phyloP scores from a whole-genome alignment of 1,140 invertebrate genomes.

The Leptonema lineaticorne region DNA sequence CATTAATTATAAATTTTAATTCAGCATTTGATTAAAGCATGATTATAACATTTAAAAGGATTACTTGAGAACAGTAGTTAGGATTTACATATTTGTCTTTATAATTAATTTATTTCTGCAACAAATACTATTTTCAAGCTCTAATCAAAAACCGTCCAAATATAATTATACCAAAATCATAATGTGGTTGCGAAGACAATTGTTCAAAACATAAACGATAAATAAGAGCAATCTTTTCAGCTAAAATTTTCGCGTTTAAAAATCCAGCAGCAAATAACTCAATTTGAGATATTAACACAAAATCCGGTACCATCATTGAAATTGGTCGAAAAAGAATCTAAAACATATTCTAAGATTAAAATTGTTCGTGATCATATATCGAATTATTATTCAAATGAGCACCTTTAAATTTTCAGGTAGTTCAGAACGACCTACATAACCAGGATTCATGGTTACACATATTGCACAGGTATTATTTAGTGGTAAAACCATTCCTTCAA shows the following conservation, averaged over 20 bases:
- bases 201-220: constrained; percentile 94
- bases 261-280: constrained; percentile 94
- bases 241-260: constrained; percentile 80
- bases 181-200: constrained; percentile 91
- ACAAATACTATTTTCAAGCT: not conserved
- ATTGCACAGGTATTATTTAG: constrained; percentile 91
- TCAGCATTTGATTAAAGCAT: not conserved
- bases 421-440: constrained; percentile 88
- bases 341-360: constrained; percentile 25
- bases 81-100: not conserved
- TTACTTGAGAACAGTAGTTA: too few relatives aligned
- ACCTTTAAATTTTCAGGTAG: constrained; percentile 94
- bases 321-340: constrained; percentile 91
- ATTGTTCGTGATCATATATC: not conserved
- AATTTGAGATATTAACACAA: constrained; percentile 92
- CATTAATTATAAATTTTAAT: not conserved
- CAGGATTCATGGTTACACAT: constrained; percentile 96
- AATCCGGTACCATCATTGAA: constrained; percentile 98
- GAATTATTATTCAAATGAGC: constrained; percentile 20
- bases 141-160: not conserved
- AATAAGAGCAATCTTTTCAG: constrained; percentile 92
- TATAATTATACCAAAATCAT: constrained; percentile 79
- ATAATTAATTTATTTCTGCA: not conserved
- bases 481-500: constrained; percentile 86
- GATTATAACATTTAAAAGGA: too few relatives aligned